A percentile compares a stretch with the other conserved stretches of the same genome.
Evolutionary conservation across 2,888 invertebrate species (phyloP).

Genomic region (Galerucella pusilla): DNA sequence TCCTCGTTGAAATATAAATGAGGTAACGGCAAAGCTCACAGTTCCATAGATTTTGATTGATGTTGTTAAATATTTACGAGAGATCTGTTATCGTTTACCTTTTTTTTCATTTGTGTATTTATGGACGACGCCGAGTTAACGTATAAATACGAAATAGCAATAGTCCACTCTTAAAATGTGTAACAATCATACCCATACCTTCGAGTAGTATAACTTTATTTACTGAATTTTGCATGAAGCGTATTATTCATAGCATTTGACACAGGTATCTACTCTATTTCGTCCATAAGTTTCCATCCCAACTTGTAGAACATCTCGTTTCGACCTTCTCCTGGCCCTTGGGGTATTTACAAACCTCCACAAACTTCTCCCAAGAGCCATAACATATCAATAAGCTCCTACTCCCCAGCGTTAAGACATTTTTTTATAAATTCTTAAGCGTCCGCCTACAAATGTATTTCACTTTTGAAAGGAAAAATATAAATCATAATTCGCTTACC

Average conservation of each 20-base stretch:
- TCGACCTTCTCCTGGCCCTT: conserved; percentile 10
- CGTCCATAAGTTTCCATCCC: background rate
- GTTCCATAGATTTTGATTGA: background rate
- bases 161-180: no score
- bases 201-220: no score
- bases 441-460: background rate
- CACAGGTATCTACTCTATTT: background rate
- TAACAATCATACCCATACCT: no score
- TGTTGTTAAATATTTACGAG: background rate
- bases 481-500: no score
- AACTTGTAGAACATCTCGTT: background rate
- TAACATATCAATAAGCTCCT: conserved; percentile 31
- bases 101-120: background rate
- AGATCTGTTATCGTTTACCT: background rate
- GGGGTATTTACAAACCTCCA: conserved; percentile 3
- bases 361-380: conserved; percentile 17
- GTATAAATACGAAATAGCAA: no score
- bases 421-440: conserved; percentile 11
- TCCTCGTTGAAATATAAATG: background rate
- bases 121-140: no score
- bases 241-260: background rate
- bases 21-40: background rate
- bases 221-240: background rate
- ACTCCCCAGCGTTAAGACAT: conserved; percentile 10
- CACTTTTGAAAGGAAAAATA: no score